Evolutionary conservation across 2,888 invertebrate species (phyloP), one percentile per base, ranked within the genome.

Genomic region (Rotaria sp.): DNA sequence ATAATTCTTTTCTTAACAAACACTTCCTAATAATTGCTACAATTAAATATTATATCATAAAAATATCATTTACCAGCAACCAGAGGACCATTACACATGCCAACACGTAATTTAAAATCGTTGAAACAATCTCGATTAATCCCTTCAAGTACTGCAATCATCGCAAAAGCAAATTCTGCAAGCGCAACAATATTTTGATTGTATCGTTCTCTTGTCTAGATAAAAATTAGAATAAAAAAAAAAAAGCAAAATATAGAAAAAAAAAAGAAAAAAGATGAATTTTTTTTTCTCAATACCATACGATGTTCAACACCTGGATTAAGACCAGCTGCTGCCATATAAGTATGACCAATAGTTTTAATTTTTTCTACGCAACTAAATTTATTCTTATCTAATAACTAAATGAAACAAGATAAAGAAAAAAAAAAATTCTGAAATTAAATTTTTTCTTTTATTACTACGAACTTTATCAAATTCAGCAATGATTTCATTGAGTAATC

Each of bases 351-450:
- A 87, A 98, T 97, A 0, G 97, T 98, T 92, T 98, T 98, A 86
- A 98, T 98, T 92, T 98, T 98, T 92, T 98, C 98, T 89, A 98
- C 96, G 88, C 95, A 94, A 90, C 96, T 96, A 92, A 95, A 97
- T 90, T 97, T 96, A 0, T 96, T 96, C 90, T 97, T 96, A 84
- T 95, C 92, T 55, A 98, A 92, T 59, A 98, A 92, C 95, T 95
- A 92, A 67, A 92, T 92, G 86, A 86, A 87, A 87, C 85, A 87
- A 86, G 55, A 84, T 48, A 45, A 55, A 52, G 21, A 11, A 1
- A 52, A 48, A 38, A 75, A 35, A 26, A 86, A 50, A 59, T 26
- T 3, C 3, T 50, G 15, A 50, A 45, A 2, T 11, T 13, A 45
- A 45, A 13, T 13, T 1, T n/a, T 48, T 48, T 26, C 4, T 38